Percentiles rank a stretch among this genome's conserved stretches.
These are phyloP conservation scores for Egretta garzetta DNA, from an alignment of 2,113 vertebrate species.

Conservation along the genomic window DNA sequence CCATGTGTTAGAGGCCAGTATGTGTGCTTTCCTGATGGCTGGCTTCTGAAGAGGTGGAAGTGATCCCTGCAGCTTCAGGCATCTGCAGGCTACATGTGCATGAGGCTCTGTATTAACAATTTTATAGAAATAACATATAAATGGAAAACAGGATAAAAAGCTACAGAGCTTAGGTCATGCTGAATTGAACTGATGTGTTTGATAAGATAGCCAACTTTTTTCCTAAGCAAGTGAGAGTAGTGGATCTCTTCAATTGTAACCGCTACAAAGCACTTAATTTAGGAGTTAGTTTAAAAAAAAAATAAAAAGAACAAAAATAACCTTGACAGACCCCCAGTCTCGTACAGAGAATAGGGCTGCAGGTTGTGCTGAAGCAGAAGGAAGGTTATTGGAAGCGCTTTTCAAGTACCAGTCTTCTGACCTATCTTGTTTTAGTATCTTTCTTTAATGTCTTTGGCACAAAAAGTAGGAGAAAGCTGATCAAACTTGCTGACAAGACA, in stretches of 20 bases:
- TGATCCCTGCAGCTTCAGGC: neutral
- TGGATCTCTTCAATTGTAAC: neutral
- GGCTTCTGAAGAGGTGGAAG: neutral
- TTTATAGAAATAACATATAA: neutral
- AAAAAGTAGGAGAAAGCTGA: neutral
- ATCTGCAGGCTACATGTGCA: neutral
- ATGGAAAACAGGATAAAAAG: neutral
- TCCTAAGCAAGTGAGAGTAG: neutral
- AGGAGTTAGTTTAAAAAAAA: neutral
- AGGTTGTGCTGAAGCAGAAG: neutral
- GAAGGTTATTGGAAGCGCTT: neutral
- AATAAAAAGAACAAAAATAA: neutral
- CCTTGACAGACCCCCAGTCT: neutral
- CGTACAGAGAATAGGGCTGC: neutral
- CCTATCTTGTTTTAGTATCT: neutral
- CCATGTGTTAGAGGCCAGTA: neutral
- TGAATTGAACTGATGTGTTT: neutral
- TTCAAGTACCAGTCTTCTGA: neutral
- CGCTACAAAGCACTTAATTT: neutral
- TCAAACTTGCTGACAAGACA: neutral
- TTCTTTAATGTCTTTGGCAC: neutral
- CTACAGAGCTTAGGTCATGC: neutral
- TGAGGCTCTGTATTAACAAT: neutral
- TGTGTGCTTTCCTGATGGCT: neutral
- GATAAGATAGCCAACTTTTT: neutral